A percentile compares a stretch with the other conserved stretches of the same genome.
Conservation (phyloP, 2,113 vertebrate genomes). For the Sminthopsis crassicaudata region DNA sequence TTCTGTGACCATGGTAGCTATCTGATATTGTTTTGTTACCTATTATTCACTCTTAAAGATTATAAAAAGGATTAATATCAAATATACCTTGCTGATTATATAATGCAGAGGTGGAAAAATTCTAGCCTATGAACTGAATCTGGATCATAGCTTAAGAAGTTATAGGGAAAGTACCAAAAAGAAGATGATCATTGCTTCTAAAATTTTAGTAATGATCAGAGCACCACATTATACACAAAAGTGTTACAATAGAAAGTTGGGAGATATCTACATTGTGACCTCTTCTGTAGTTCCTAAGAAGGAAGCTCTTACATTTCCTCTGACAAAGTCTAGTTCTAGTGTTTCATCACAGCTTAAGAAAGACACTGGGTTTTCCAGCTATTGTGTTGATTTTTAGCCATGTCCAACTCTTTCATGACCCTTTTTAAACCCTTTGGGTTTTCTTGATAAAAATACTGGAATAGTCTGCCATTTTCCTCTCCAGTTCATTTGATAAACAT, state of each 20-base stretch:
- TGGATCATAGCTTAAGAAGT: too few species aligned
- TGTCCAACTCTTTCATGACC: neutral
- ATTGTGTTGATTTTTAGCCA: neutral
- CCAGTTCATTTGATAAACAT: too few species aligned
- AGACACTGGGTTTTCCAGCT: neutral
- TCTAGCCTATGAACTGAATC: too few species aligned
- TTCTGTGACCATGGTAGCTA: neutral
- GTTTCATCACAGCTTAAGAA: neutral
- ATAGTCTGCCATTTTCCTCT: too few species aligned
- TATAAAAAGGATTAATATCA: too few species aligned
- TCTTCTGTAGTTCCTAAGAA: neutral
- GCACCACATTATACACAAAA: too few species aligned
- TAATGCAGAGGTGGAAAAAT: too few species aligned
- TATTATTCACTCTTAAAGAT: neutral
- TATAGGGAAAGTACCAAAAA: too few species aligned
- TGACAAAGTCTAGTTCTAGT: neutral
- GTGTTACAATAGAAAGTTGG: too few species aligned
- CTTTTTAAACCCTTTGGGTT: too few species aligned
- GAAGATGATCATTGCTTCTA: neutral
- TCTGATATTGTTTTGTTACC: neutral
- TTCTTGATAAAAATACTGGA: neutral
- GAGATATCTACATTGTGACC: too few species aligned
- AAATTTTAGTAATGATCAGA: neutral
- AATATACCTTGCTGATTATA: too few species aligned
- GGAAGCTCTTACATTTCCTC: neutral